A percentile compares a stretch with the other conserved stretches of the same genome.
phyloP scores from a whole-genome alignment of 2,888 invertebrate genomes.

The Antheraea yamamai region DNA sequence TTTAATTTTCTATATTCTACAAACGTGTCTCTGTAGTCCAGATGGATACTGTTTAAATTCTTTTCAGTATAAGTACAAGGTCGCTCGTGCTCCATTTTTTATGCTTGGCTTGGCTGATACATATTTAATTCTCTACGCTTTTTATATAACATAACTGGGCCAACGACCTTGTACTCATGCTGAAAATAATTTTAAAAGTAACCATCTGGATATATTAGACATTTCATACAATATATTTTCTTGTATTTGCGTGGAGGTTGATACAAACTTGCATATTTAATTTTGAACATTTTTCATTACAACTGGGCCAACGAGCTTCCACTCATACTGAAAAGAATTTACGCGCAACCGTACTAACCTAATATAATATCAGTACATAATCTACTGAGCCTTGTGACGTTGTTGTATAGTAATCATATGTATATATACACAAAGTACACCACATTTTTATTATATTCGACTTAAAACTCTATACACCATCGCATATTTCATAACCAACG shows the following conservation, averaged over 20 bases:
- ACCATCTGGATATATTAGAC: too few relatives aligned
- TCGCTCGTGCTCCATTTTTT: background rate
- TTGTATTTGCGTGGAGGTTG: too few relatives aligned
- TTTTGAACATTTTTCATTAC: too few relatives aligned
- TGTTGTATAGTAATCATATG: too few relatives aligned
- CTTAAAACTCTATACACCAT: background rate
- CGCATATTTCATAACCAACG: background rate
- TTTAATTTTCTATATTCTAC: background rate
- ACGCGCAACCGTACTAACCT: background rate
- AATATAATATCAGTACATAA: too few relatives aligned
- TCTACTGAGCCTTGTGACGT: too few relatives aligned
- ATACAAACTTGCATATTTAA: too few relatives aligned
- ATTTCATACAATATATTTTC: too few relatives aligned
- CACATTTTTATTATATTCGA: too few relatives aligned
- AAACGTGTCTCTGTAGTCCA: too few relatives aligned
- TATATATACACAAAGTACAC: too few relatives aligned
- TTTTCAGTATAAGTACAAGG: background rate
- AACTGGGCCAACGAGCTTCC: background rate
- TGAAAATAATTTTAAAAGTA: background rate
- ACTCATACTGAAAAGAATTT: background rate
- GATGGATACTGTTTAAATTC: too few relatives aligned
- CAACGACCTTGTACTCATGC: background rate
- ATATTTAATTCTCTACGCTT: background rate
- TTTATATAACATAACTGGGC: background rate
- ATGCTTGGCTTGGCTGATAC: background rate